Base-by-base conservation (phyloP, 2,888 invertebrate genomes). In the Hydropsyche betteni region DNA sequence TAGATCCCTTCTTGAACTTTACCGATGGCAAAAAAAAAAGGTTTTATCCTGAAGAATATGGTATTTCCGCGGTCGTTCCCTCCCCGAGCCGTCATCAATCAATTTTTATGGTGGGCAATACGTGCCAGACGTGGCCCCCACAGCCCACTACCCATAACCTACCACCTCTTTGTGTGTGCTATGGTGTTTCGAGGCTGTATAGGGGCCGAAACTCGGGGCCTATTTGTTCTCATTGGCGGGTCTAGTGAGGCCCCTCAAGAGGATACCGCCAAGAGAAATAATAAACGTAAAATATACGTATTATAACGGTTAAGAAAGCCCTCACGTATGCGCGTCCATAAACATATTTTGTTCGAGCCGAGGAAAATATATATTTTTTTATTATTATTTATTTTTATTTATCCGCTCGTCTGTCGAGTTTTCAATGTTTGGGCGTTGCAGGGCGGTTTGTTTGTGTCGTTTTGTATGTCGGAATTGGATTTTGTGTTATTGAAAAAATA, bases 61-160 rank as follows among this genome's bases (percentile, higher is more conserved):
- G 55, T 68, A 69, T 75, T 69, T 69, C 74, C 69, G 55, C 70
- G 75, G 70, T 52, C 50, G 50, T 44, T 44, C 24, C 69, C 50
- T n/a, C 72, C 72, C 71, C 51, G 64, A 64, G 71, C 71, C 75
- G 71, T 75, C 75, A 75, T 75, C 75, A 75, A 75, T 75, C 75
- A 75, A 75, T 71, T 75, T 75, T 75, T 75, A 75, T 75, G 71
- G 34, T 33, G 64, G 58, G 12, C 75, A 52, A 75, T 75, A 72
- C 61, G 72, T 58, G 72, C 36, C 58, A 64, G 64, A 64, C 34
- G n/a, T 24, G 14, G 16, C 58, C 58, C 58, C 8, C 58, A 8
- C 58, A 24, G 6, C 44, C 44, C 44, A 6, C 6, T 10, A 44
- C 44, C 10, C 44, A 24, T 24, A 24, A 24, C 24, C 24, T 24